Base-by-base conservation (phyloP, 2,888 invertebrate species). In the Oscheius sp. region DNA sequence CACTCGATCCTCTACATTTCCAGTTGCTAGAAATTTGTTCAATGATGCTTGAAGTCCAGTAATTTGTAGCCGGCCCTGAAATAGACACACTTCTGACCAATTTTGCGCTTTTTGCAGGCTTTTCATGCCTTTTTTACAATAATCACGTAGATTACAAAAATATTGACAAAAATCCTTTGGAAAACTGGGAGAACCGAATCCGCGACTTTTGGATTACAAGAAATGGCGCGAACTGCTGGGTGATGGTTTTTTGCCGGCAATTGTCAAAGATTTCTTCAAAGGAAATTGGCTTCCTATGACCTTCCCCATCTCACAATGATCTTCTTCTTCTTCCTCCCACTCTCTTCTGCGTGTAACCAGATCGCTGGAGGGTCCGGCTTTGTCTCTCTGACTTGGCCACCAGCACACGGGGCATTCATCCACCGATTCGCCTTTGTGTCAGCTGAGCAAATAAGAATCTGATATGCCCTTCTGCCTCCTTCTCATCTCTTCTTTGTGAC, bases 371-470 rank as follows among this genome's bases (percentile, higher is more conserved):
- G 35, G 35, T 9, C 35, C n/a, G n/a, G 52, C 66, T 66, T 66
- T 66, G 66, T 66, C 66, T 52, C n/a, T n/a, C n/a, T 27, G 52
- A 49, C 49, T 52, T 52, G 52, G 66, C 66, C 52, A 66, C 35
- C 35, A 35, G 35, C 35, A 35, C 61, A 61, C 66, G 66, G n/a
- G n/a, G 66, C 66, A 66, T 66, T 66, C 66, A 66, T 66, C 66
- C 66, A 66, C 52, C 52, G 66, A 66, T 66, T 66, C 66, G n/a
- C 35, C 66, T 66, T 66, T 66, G 66, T 66, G 66, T 66, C 66
- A 66, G 66, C 66, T 66, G 66, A 66, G 66, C 52, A 66, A 66
- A 66, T 49, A 66, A 46, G 66, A 66, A 66, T 66, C 35, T 52
- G 66, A 66, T 66, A 66, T 66, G 66, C 55, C 55, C 12, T 21